Evolutionary conservation across 2,888 invertebrate species (phyloP), one percentile per base, ranked within the genome.

Genomic region (Alentia gelatinosa): DNA sequence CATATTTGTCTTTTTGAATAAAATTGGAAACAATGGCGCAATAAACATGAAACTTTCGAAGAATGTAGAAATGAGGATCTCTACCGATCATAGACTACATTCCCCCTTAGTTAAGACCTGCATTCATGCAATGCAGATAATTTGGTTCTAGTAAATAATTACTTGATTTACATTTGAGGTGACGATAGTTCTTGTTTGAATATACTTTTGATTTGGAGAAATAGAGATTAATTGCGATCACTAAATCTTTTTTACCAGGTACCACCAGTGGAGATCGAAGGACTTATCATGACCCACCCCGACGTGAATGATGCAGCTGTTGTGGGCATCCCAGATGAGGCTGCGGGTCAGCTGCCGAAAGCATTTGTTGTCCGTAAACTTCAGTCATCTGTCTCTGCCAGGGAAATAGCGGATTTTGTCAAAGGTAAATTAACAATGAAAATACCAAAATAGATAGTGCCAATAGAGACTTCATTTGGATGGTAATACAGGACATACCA

Each of bases 291-390:
- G 47, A 86, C 47, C 12, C 86, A 86, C 47, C 86, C 86, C 5
- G 86, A 30, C 3, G 86, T 86, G 26, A 30, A 30, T n/a, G 86
- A 86, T 47, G 86, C 86, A 30, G 86, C 86, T 19, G 86, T 86
- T 26, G 47, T 86, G 7, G 86, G 86, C 15, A n/a, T 86, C 1
- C 86, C 86, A 15, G 42, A 86, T 42, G 1, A 3, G 30, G 50
- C 26, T 19, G 86, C 86, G 0, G 86, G 86, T 1, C 47, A 86
- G 30, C 86, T 86, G 42, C 86, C 86, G 1, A 1, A 47, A 42
- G 86, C 86, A 19, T 86, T 86, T 33, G 86, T 86, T 1, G 86
- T 86, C 33, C 19, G 47, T n/a, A 86, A 86, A 86, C 86, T 47
- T n/a, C 1, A 86, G 1, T 86, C 86, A 0, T 30, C 1, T n/a